A percentile compares a stretch with the other conserved stretches of the same genome.
Evolutionary conservation across 2,797 vertebrate genomes (phyloP).

Genomic region (Hypotaenidia okinawae): DNA sequence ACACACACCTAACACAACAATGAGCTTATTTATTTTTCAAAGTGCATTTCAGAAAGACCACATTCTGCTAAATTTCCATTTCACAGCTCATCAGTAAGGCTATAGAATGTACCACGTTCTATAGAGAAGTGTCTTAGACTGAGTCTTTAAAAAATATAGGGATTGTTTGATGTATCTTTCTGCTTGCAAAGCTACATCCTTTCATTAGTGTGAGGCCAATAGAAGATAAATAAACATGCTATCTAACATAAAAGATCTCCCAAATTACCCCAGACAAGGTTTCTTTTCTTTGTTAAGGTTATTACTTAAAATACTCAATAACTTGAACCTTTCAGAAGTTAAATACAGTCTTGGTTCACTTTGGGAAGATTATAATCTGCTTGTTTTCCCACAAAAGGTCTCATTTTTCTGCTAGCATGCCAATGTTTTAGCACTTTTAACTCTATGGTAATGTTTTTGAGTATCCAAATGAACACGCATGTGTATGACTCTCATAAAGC

Average conservation of each 20-base stretch:
- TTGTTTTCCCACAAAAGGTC: not conserved
- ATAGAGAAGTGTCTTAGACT: not conserved
- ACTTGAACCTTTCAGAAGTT: not conserved
- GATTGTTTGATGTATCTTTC: not conserved
- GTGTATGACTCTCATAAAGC: not conserved
- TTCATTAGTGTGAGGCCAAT: not conserved
- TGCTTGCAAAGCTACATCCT: not conserved
- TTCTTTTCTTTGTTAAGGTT: not conserved
- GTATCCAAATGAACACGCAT: not conserved
- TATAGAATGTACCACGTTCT: not conserved
- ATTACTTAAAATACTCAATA: not conserved
- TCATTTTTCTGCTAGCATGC: not conserved
- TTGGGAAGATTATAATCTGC: not conserved
- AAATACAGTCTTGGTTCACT: not conserved
- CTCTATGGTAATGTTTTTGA: not conserved
- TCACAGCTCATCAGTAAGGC: not conserved
- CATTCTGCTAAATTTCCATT: not conserved
- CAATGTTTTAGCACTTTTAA: not conserved
- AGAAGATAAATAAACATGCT: not conserved
- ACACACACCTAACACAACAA: not conserved
- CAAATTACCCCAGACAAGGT: not conserved
- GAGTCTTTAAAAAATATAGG: not conserved
- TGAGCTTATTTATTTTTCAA: not conserved
- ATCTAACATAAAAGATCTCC: not conserved
- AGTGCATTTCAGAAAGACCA: not conserved